These are phyloP conservation scores for Arctopsyche grandis DNA, from an alignment of 1,140 invertebrate species.

Conservation along the genomic window DNA sequence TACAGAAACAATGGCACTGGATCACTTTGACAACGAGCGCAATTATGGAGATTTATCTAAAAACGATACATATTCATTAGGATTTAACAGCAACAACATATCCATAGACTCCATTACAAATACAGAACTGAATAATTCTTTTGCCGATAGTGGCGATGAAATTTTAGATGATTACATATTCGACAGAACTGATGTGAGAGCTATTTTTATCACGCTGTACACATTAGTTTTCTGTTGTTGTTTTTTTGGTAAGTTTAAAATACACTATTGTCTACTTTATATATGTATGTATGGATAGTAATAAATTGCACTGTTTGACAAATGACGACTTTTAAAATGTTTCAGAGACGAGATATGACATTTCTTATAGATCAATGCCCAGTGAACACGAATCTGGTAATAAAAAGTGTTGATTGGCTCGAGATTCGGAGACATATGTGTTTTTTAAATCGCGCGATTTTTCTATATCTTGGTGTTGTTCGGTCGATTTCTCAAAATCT, in stretches of 20 bases:
- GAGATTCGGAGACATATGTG: too few species aligned
- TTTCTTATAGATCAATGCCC: too few species aligned
- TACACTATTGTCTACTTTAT: too few species aligned
- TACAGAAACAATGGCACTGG: not conserved
- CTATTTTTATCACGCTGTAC: slow-evolving; percentile 73
- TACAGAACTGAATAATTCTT: not conserved
- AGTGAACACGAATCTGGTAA: too few species aligned
- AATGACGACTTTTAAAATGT: too few species aligned
- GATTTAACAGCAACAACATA: not conserved
- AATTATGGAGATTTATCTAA: not conserved
- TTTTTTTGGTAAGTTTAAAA: slow-evolving; percentile 74
- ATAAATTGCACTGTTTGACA: too few species aligned
- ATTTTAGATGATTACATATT: slow-evolving; percentile 70
- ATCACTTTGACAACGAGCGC: not conserved
- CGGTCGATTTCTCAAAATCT: too few species aligned
- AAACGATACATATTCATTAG: not conserved
- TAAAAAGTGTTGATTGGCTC: too few species aligned
- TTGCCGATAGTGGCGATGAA: slow-evolving; percentile 40
- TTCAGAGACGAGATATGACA: too few species aligned
- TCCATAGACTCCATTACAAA: too few species aligned
- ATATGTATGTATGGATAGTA: not conserved
- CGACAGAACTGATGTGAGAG: slow-evolving; percentile 70
- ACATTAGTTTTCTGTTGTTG: slow-evolving; percentile 74
- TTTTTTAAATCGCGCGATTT: too few species aligned
- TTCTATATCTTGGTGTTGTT: too few species aligned